Conservation (phyloP, 2,113 vertebrate genomes). For the Glaucomys volans region DNA sequence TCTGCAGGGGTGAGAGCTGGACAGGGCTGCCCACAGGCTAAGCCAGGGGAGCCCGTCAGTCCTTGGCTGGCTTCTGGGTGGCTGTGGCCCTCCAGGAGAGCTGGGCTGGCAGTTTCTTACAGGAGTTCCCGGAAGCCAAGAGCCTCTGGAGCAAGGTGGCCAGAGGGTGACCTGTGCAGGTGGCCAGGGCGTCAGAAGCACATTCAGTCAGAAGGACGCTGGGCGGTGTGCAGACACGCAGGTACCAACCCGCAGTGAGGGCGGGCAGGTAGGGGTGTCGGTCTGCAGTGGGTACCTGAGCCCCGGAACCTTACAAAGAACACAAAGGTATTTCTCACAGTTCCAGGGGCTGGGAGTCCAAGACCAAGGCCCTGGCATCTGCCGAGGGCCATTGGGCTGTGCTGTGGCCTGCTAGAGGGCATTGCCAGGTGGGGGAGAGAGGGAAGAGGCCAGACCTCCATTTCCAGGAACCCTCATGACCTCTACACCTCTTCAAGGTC, state of each 20-base stretch:
- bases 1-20: background rate
- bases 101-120: background rate
- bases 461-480: background rate
- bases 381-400: background rate
- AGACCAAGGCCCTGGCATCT: background rate
- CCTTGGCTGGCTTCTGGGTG: background rate
- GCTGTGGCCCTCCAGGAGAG: background rate
- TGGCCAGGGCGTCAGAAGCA: background rate
- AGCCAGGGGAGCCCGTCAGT: accelerated
- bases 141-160: too few species aligned
- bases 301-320: background rate
- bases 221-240: background rate
- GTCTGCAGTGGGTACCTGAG: too few species aligned
- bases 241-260: too few species aligned
- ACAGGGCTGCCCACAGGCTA: accelerated
- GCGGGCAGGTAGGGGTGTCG: too few species aligned
- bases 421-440: background rate
- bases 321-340: background rate
- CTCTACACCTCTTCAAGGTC: background rate
- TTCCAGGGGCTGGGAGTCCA: background rate
- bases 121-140: accelerated
- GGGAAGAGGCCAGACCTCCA: background rate
- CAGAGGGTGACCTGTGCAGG: background rate
- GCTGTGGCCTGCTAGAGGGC: accelerated
- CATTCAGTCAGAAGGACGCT: accelerated